Base-by-base conservation (phyloP, 1,140 invertebrate species). In the Temnothorax curvispinosus region DNA sequence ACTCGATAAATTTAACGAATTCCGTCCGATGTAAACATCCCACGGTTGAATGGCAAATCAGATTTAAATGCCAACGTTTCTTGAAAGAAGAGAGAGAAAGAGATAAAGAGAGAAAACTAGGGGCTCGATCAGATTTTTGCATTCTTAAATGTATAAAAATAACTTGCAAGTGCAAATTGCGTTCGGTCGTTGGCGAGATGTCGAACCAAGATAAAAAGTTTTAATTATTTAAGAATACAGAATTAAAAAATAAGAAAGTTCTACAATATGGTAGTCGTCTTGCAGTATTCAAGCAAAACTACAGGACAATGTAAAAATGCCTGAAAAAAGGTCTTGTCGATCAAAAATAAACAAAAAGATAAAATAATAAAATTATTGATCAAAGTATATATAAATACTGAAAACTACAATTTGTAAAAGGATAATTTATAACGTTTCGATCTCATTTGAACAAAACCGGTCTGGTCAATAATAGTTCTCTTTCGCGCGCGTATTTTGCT, bases 11-110 rank as follows among this genome's bases (percentile, higher is more conserved):
- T 27, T 7, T 47, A 78, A 76, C 15, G 7, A 76, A 65, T 78
- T 65, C 44, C 11, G 11, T 47, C 5, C 44, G 18, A 78, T 65
- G 64, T 78, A 78, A 50, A 78, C 6, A 15, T 47, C 18, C 38
- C 0, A 44, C 2, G 27, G 6, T 78, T 47, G 18, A 64, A 65
- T 78, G 18, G 35, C 41, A 47, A 77, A 77, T 77, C 41, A 65
- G 44, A 65, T 50, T 65, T 78, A 52, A 78, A 78, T 78, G 18
- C 11, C 60, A 78, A 50, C n/a, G 27, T 65, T 15, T 64, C 3
- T 64, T 78, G 27, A 64, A 47, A 41, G 18, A 50, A 69, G 3
- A 27, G 6, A 47, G 4, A 9, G n/a, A 47, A 9, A 47, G 6
- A 47, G 5, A 47, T 0, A 27, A 27, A 27, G 27, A 27, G 27